A percentile compares a stretch with the other conserved stretches of the same genome.
phyloP scores from a whole-genome alignment of 2,888 invertebrate species.

The Diaphora mendica region DNA sequence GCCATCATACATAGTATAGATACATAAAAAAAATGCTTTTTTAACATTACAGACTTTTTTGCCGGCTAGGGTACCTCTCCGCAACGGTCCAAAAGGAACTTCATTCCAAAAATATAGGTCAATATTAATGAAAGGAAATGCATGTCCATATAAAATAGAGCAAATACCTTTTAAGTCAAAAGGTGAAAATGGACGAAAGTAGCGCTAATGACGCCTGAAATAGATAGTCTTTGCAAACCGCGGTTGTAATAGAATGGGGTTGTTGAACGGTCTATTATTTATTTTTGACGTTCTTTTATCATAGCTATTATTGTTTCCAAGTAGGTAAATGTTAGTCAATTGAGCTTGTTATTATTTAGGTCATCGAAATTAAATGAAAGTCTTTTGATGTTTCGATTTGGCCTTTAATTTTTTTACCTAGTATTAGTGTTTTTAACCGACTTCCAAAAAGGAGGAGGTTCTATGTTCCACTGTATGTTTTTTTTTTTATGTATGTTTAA shows the following conservation, averaged over 20 bases:
- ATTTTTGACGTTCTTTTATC: constrained; percentile 9
- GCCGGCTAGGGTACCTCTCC: no score
- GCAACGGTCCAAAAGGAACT: no score
- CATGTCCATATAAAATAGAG: constrained; percentile 1
- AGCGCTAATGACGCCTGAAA: constrained; percentile 18
- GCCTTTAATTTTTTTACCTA: neutral
- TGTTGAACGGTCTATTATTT: constrained; percentile 5
- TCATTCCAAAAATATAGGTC: neutral
- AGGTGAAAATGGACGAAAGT: constrained; percentile 7
- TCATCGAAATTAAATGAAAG: neutral
- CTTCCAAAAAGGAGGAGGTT: no score
- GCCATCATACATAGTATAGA: no score
- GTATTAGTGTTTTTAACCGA: neutral
- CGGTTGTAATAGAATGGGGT: constrained; percentile 5
- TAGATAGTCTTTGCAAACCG: constrained; percentile 12
- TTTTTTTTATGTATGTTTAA: no score
- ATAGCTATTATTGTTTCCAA: neutral
- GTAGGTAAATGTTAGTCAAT: neutral
- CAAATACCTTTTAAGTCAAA: neutral
- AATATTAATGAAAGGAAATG: neutral
- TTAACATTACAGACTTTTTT: no score
- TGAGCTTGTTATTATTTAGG: neutral
- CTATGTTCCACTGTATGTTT: no score
- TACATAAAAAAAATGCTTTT: no score
- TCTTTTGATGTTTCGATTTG: neutral